Evolutionary conservation across 2,113 vertebrate genomes (phyloP).

Genomic region (Gambusia affinis): DNA sequence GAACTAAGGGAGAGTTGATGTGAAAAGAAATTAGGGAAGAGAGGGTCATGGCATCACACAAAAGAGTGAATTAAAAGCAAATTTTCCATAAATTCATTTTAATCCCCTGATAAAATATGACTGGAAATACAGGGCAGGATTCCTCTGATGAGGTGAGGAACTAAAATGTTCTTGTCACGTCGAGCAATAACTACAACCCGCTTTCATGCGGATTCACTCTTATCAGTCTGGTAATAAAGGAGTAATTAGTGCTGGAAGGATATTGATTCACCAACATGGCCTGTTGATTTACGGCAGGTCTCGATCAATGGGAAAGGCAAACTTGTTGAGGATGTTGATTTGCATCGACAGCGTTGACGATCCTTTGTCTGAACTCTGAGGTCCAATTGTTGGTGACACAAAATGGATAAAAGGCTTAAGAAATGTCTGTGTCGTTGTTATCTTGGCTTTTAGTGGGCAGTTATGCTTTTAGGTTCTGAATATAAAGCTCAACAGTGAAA

Average conservation of each 20-base stretch:
- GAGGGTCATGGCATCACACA: constrained; percentile 1
- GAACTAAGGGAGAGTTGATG: not conserved
- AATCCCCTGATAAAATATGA: constrained; percentile 1
- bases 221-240: constrained; percentile 53
- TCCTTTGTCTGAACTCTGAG: not conserved
- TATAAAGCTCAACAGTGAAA: not conserved
- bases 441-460: constrained; percentile 3
- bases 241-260: constrained; percentile 67
- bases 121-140: not conserved
- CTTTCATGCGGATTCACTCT: constrained; percentile 29
- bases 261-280: constrained; percentile 68
- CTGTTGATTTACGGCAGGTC: constrained; percentile 54
- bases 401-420: constrained; percentile 6
- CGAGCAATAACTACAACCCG: constrained; percentile 15
- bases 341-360: not conserved
- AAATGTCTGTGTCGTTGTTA: constrained; percentile 3
- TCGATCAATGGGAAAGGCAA: constrained; percentile 33
- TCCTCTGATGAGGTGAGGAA: constrained; percentile 13
- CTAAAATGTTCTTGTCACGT: constrained; percentile 25
- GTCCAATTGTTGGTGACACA: constrained; percentile 10
- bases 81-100: not conserved
- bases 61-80: constrained; percentile 19
- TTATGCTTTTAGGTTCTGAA: not conserved
- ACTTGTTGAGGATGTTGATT: constrained; percentile 33
- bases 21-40: not conserved